Evolutionary conservation across 2,113 vertebrate genomes (phyloP).

Genomic region (Mungos mungo): DNA sequence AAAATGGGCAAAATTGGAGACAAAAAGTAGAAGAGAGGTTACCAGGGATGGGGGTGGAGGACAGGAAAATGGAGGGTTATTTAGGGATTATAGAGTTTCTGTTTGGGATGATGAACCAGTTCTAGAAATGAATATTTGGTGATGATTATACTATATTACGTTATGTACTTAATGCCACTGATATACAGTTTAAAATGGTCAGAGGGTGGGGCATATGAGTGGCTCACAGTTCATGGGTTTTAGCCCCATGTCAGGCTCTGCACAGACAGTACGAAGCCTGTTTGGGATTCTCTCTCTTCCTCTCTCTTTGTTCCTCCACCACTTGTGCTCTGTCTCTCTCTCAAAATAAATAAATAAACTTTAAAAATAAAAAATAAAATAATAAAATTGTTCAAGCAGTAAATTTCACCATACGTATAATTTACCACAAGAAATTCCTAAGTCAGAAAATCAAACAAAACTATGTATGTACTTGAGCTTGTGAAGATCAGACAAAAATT

Average conservation of each 20-base stretch:
- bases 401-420: not conserved
- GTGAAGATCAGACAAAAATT: not conserved
- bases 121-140: not conserved
- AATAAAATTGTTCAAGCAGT: not conserved
- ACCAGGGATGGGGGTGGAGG: not conserved
- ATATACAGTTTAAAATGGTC: not conserved
- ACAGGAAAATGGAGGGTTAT: not conserved
- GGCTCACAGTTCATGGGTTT: not conserved
- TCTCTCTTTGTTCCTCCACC: too few species aligned
- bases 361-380: not conserved
- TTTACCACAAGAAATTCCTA: not conserved
- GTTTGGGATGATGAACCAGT: not conserved
- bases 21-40: not conserved
- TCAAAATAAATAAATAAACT: too few species aligned
- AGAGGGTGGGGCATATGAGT: not conserved
- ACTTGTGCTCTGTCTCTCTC: too few species aligned
- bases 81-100: not conserved
- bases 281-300: too few species aligned
- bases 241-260: too few species aligned
- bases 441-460: not conserved
- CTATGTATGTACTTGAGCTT: not conserved
- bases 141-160: not conserved
- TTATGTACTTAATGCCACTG: constrained; percentile 8
- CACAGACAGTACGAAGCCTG: too few species aligned
- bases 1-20: not conserved